Evolutionary conservation across 2,797 vertebrate genomes (phyloP), one percentile per base, ranked within the genome.

Genomic region (Craterocephalus amniculus): DNA sequence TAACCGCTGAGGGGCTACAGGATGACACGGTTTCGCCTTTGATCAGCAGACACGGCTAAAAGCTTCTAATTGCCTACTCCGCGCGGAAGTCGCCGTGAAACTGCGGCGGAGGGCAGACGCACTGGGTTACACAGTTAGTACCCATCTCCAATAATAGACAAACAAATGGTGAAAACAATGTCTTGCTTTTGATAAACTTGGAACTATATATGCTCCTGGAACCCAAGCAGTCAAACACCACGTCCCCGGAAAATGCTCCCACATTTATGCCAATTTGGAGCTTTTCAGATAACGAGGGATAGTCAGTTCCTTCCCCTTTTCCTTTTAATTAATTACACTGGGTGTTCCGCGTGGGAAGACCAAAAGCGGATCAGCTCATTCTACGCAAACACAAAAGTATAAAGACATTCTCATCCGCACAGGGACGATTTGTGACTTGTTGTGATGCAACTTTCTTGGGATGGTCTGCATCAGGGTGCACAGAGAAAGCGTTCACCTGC

Each of bases 11-110:
- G 63, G 66, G 83, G 66, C 67, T 35, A 20, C 2, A 45, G 57
- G 73, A 70, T 72, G 85, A 80, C 76, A 80, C 22, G 20, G 59
- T 69, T 79, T 76, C 38, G 8, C 54, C 65, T 84, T 75, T 80
- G 74, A 81, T 86, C 86, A 78, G 55, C 63, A 67, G 51, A 58
- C 62, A 68, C 51, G 0, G 24, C 57, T 82, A 81, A 87, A 82
- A 83, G 78, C 72, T 20, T 72, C 51, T 83, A 88, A 86, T 75
- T 82, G 64, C 74, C 6, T 34, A 14, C 51, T 83, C 11, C 9
- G 16, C 13, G 57, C 20, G 57, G 20, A 80, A 48, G 43, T 63
- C 65, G 22, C 38, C 32, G n/a, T 31, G 14, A 71, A 73, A 32
- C 27, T 27, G 43, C 49, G 0, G 18, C 7, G 1, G 14, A 34